Evolutionary conservation across 2,113 vertebrate genomes (phyloP).

Genomic region (Salvelinus namaycush): DNA sequence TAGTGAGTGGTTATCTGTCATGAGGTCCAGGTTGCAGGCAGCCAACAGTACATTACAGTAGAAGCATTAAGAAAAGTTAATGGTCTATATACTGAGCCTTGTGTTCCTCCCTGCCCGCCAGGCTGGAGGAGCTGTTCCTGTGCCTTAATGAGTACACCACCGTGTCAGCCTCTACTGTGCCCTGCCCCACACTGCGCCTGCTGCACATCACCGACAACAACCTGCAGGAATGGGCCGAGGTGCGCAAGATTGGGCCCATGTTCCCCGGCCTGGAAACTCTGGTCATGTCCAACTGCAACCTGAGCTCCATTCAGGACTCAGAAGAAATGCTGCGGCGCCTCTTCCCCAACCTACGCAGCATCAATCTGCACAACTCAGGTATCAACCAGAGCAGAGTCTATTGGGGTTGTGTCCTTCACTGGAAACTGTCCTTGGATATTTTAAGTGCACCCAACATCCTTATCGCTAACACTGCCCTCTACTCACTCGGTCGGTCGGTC

Average conservation of each 20-base stretch:
- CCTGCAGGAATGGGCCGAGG: slow-evolving; percentile 93
- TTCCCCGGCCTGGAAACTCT: slow-evolving; percentile 92
- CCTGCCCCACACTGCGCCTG: slow-evolving; percentile 90
- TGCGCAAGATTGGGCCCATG: slow-evolving; percentile 91
- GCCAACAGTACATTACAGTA: no score
- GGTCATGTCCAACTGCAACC: slow-evolving; percentile 92
- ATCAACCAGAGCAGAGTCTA: slow-evolving; percentile 27
- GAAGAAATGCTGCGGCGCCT: slow-evolving; percentile 84
- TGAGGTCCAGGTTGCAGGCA: no score
- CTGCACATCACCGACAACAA: slow-evolving; percentile 98
- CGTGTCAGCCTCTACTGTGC: slow-evolving; percentile 83
- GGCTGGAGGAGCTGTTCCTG: slow-evolving; percentile 97
- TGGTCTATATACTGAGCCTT: no score
- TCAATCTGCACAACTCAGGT: slow-evolving; percentile 98
- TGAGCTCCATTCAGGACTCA: slow-evolving; percentile 84
- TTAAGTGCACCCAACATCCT: no score
- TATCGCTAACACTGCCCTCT: neutral
- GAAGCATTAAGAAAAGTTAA: no score
- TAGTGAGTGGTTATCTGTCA: no score
- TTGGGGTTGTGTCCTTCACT: neutral
- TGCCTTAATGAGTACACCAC: slow-evolving; percentile 97
- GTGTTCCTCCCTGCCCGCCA: slow-evolving; percentile 52
- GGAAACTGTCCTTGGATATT: neutral
- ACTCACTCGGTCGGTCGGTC: neutral
- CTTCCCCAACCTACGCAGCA: slow-evolving; percentile 90